Conservation (phyloP, 30 jellyfish, hydroid and myxozoan genomes). For the Sanderia malayensis region DNA sequence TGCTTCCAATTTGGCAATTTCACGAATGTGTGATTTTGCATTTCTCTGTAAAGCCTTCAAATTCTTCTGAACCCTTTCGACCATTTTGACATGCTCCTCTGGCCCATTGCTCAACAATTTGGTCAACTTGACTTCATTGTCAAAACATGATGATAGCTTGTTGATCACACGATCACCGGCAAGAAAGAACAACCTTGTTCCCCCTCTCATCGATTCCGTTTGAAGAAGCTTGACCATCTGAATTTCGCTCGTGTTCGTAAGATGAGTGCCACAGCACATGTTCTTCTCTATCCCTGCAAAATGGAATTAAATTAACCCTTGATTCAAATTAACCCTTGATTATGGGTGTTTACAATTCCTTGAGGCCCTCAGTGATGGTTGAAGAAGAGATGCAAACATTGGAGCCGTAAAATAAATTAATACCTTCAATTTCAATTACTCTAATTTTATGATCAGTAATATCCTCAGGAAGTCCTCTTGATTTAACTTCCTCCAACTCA, state of each 20-base stretch:
- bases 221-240: conserved; percentile 84
- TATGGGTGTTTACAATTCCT: too few species aligned
- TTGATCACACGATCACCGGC: conserved; percentile 80
- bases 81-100: conserved; percentile 71
- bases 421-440: conserved; percentile 87
- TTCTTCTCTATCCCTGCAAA: conserved; percentile 83
- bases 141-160: conserved; percentile 57
- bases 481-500: conserved; percentile 76
- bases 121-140: conserved; percentile 77
- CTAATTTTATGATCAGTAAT: conserved; percentile 72
- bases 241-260: conserved; percentile 71
- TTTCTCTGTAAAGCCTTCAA: conserved; percentile 44
- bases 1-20: conserved; percentile 86
- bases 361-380: too few species aligned
- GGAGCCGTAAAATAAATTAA: too few species aligned
- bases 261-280: conserved; percentile 99
- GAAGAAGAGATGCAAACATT: too few species aligned
- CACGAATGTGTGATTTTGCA: conserved; percentile 57
- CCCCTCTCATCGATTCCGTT: conserved; percentile 97
- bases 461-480: conserved; percentile 91
- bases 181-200: conserved; percentile 77
- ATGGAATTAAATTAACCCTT: too few species aligned
- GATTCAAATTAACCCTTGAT: too few species aligned
- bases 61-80: conserved; percentile 71
- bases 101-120: conserved; percentile 79